Evolutionary conservation across 2,797 vertebrate genomes (phyloP).

Genomic region (Lithobates pipiens): DNA sequence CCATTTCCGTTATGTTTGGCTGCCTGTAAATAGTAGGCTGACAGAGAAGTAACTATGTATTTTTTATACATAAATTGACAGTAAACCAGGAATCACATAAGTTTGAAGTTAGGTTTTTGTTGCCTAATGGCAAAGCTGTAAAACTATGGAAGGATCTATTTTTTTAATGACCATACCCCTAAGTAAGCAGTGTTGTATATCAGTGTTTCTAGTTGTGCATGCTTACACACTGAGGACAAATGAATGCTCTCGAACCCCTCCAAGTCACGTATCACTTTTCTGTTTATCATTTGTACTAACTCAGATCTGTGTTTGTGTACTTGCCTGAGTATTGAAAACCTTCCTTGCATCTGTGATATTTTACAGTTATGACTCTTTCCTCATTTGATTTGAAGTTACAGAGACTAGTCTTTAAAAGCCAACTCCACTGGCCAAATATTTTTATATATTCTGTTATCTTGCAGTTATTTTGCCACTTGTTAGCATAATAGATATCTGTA

Average conservation of each 20-base stretch:
- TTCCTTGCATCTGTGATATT: not conserved
- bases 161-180: not conserved
- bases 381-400: not conserved
- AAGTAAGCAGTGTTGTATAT: not conserved
- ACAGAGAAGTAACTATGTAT: slow-evolving; percentile 81
- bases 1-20: slow-evolving; percentile 70
- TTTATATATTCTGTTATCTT: not conserved
- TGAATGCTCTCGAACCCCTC: not conserved
- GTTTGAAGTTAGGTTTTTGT: slow-evolving; percentile 50
- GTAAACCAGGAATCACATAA: slow-evolving; percentile 71
- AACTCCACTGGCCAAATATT: not conserved
- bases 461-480: not conserved
- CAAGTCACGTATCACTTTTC: not conserved
- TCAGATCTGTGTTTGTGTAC: not conserved
- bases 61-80: slow-evolving; percentile 81
- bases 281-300: not conserved
- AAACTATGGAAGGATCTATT: slow-evolving; percentile 13
- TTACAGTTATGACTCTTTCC: not conserved
- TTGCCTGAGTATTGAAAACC: not conserved
- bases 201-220: slow-evolving; percentile 19
- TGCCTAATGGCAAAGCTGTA: slow-evolving; percentile 18
- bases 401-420: not conserved
- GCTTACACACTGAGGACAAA: not conserved
- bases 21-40: slow-evolving; percentile 83
- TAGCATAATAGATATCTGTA: not conserved